Evolutionary conservation across 2,888 invertebrate genomes (phyloP).

Genomic region (Torymus tubicola): DNA sequence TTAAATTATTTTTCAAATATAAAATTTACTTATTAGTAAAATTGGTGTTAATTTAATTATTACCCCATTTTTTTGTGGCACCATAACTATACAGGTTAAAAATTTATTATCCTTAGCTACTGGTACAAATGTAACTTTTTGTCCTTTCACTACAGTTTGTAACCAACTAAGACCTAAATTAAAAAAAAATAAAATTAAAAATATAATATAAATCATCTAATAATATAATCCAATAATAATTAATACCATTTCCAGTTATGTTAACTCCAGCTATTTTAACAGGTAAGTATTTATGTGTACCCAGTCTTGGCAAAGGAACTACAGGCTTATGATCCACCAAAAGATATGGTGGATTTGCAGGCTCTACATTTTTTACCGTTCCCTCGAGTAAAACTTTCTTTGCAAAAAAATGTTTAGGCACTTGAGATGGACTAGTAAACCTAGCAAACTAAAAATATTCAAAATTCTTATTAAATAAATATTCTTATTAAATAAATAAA

Average conservation of each 20-base stretch:
- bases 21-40: neutral
- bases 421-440: slow-evolving; percentile 80
- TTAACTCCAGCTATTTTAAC: slow-evolving; percentile 78
- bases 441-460: slow-evolving; percentile 78
- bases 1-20: slow-evolving; percentile 1
- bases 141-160: slow-evolving; percentile 79
- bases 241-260: slow-evolving; percentile 76
- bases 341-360: slow-evolving; percentile 77
- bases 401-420: slow-evolving; percentile 80
- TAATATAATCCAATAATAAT: neutral
- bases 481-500: slow-evolving; percentile 22
- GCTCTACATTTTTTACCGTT: slow-evolving; percentile 78
- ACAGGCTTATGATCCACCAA: slow-evolving; percentile 80
- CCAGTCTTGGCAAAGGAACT: slow-evolving; percentile 78
- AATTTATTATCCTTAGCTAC: slow-evolving; percentile 74
- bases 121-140: slow-evolving; percentile 78
- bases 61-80: slow-evolving; percentile 71
- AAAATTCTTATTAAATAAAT: slow-evolving; percentile 23
- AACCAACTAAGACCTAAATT: slow-evolving; percentile 79
- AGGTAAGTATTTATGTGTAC: slow-evolving; percentile 78
- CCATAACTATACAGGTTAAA: slow-evolving; percentile 76
- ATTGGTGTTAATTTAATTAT: slow-evolving; percentile 30
- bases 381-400: slow-evolving; percentile 78
- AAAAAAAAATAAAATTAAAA: slow-evolving; percentile 5
- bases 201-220: neutral